Conservation (phyloP, 2,888 invertebrate genomes). For the Bedellia somnulentella region DNA sequence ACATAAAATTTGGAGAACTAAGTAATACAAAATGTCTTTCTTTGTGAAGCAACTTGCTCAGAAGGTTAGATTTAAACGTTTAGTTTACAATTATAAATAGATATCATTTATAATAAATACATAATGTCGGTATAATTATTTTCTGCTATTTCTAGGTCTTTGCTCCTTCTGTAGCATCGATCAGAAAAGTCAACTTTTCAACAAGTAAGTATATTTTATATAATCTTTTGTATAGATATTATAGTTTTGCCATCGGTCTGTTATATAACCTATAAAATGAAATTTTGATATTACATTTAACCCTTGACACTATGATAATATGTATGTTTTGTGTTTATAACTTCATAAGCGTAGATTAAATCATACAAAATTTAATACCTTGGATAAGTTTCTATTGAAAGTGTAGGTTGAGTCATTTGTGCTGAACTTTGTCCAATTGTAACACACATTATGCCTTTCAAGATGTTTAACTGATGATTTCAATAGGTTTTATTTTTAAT, state of each 20-base stretch:
- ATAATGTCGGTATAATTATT: not conserved
- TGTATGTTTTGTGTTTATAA: too few relatives aligned
- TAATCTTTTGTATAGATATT: not conserved
- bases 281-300: not conserved
- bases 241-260: too few relatives aligned
- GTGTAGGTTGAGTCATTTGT: too few relatives aligned
- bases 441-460: too few relatives aligned
- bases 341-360: too few relatives aligned
- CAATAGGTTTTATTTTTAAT: conserved; percentile 4
- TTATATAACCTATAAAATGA: conserved; percentile 15
- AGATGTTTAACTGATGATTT: too few relatives aligned
- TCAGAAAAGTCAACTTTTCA: conserved; percentile 5
- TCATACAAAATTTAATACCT: too few relatives aligned
- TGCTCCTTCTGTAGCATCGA: conserved; percentile 3
- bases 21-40: conserved; percentile 27
- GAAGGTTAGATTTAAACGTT: conserved; percentile 19
- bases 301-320: too few relatives aligned
- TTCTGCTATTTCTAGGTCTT: conserved; percentile 3
- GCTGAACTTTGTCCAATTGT: too few relatives aligned
- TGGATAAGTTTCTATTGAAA: too few relatives aligned
- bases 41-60: conserved; percentile 27
- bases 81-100: not conserved
- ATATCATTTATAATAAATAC: conserved; percentile 1
- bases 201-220: conserved; percentile 26
- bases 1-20: too few relatives aligned